Base-by-base conservation (phyloP, 2,113 vertebrate species). In the Danio rerio region DNA sequence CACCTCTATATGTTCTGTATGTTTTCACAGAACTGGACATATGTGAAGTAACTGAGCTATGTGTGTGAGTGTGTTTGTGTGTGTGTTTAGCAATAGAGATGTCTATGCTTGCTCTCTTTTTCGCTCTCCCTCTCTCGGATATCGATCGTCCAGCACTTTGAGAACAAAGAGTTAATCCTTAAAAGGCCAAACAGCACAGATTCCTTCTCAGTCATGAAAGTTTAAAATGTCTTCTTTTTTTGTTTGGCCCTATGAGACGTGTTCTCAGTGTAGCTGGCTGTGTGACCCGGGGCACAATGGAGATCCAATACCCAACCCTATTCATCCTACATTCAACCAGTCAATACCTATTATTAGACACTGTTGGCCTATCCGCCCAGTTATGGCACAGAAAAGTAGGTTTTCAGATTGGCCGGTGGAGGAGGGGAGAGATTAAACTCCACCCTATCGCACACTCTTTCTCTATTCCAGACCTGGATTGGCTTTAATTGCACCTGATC, bases 341-440 rank as follows among this genome's bases (percentile, higher is more conserved):
- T 94, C 94, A 94, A 94, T 94, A 93, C 92, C 92, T 94, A 93
- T 93, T 93, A 93, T 93, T 93, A 94, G 88, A 92, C 94, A 90
- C 92, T 92, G 85, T 93, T 95, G 94, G 94, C 95, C 88, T 94
- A 92, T 90, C 93, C 90, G 87, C 91, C 88, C 88, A 90, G 82
- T 93, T 92, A 92, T 93, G 93, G 94, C 94, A 93, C 93, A 94
- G 92, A 93, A 92, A 85, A 86, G 87, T 81, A 87, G 89, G 88
- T 78, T 87, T 80, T 82, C 6, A 49, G 87, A 91, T 89, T 87
- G 89, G 87, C 88, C 91, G 93, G 87, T 80, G 89, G 86, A 87
- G 75, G 71, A 72, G 82, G 77, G 70, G 43, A 56, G 85, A 53
- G 40, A 55, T 80, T 21, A 84, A 84, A 68, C 59, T 74, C 42